Evolutionary conservation across 1,140 invertebrate species (phyloP).

Genomic region (Sycophila sp.): DNA sequence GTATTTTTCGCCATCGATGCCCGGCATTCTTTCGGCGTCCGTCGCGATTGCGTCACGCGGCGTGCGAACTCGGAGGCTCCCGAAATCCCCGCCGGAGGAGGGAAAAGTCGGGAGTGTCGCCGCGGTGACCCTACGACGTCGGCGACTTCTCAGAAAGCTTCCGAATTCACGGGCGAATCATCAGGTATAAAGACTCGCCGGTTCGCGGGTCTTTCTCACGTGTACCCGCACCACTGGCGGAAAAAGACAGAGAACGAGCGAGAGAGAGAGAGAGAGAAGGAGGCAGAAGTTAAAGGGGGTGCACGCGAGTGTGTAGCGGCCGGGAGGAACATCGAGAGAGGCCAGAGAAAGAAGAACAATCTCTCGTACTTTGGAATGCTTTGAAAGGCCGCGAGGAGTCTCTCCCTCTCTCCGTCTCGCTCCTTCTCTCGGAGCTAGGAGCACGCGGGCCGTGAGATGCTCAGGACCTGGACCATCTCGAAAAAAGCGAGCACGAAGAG

Average conservation of each 20-base stretch:
- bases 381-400: conserved; percentile 64
- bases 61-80: conserved; percentile 31
- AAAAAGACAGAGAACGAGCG: conserved; percentile 33
- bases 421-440: conserved; percentile 45
- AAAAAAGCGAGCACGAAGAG: conserved; percentile 44
- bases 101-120: conserved; percentile 19
- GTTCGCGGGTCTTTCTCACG: conserved; percentile 27
- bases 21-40: not conserved
- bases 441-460: conserved; percentile 52
- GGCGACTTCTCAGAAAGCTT: conserved; percentile 18
- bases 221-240: too few relatives aligned
- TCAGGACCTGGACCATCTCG: conserved; percentile 55
- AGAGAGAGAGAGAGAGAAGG: conserved; percentile 35
- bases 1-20: conserved; percentile 24
- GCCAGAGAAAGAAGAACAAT: conserved; percentile 54
- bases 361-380: conserved; percentile 66
- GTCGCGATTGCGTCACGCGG: not conserved
- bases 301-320: conserved; percentile 28
- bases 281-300: not conserved
- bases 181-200: too few relatives aligned
- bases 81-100: conserved; percentile 1
- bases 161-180: conserved; percentile 20
- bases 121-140: too few relatives aligned
- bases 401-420: conserved; percentile 16
- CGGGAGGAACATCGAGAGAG: conserved; percentile 16